Percentiles rank a stretch among this genome's conserved stretches.
These are phyloP conservation scores for Rhabdomys dilectus DNA, from an alignment of 2,113 vertebrate genomes.

Conservation along the genomic window DNA sequence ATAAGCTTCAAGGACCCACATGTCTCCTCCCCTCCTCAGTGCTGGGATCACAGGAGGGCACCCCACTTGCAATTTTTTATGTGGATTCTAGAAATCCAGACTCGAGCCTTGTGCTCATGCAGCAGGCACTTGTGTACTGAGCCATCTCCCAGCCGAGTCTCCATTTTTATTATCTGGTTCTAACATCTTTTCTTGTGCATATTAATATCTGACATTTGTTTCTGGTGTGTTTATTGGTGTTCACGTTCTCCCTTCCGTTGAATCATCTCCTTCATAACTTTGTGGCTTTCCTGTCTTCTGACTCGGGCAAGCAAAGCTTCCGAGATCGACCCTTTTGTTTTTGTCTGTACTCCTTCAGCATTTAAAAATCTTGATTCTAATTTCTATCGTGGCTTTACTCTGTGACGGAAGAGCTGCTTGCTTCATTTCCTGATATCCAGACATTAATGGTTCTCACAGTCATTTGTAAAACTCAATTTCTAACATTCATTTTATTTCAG, in stretches of 20 bases:
- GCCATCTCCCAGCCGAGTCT: background rate
- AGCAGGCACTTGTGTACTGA: background rate
- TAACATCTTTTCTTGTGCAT: background rate
- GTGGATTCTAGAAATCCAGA: background rate
- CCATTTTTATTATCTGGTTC: background rate
- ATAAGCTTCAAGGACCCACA: background rate
- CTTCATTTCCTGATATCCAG: background rate
- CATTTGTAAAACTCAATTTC: background rate
- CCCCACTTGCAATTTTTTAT: too few relatives aligned
- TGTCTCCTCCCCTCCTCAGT: background rate
- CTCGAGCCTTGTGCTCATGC: too few relatives aligned
- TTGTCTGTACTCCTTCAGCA: background rate
- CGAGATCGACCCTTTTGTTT: background rate
- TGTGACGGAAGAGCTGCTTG: background rate
- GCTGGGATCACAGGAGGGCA: too few relatives aligned
- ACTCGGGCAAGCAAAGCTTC: background rate
- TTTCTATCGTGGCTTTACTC: background rate
- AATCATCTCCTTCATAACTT: conserved; percentile 10
- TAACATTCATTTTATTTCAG: background rate
- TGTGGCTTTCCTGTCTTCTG: background rate
- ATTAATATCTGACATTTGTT: background rate
- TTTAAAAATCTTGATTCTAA: background rate
- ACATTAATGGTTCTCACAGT: background rate
- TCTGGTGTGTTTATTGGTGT: background rate
- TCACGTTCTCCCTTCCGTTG: background rate